A percentile compares a stretch with the other conserved stretches of the same genome.
Conservation (phyloP, 1,140 invertebrate species). For the Bicyclus anynana region DNA sequence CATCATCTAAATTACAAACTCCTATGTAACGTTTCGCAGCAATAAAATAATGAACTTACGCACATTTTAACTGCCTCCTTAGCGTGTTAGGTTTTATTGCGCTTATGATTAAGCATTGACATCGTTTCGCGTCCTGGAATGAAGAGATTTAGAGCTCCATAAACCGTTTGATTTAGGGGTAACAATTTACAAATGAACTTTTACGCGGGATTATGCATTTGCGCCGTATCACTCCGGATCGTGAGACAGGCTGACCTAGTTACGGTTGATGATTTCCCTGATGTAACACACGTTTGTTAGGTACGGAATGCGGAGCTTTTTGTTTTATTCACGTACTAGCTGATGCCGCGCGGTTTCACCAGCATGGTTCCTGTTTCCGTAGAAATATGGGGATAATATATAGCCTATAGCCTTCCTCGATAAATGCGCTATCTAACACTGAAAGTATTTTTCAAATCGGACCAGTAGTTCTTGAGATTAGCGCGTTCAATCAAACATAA, state of each 20-base stretch:
- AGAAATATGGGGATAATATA: too few species aligned
- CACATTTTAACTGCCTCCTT: neutral
- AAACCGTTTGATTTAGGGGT: constrained; percentile 21
- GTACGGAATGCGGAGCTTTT: neutral
- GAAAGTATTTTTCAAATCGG: too few species aligned
- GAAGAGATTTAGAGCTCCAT: constrained; percentile 13
- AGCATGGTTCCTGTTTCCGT: too few species aligned
- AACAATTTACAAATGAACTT: constrained; percentile 10
- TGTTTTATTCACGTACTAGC: neutral
- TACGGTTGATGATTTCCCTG: constrained; percentile 5
- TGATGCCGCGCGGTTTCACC: too few species aligned
- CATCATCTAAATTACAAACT: too few species aligned
- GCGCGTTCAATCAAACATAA: too few species aligned
- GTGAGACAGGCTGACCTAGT: constrained; percentile 14
- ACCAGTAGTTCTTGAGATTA: too few species aligned
- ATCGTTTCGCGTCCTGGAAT: neutral
- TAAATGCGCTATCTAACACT: too few species aligned
- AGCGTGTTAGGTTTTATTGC: constrained; percentile 11
- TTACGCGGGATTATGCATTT: constrained; percentile 21
- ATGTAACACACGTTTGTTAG: constrained; percentile 8
- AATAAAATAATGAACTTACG: too few species aligned
- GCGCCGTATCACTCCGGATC: neutral
- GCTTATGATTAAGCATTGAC: constrained; percentile 11
- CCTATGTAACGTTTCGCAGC: too few species aligned
- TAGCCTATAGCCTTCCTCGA: too few species aligned